These are phyloP conservation scores for Tachina fera DNA, from an alignment of 2,888 invertebrate genomes.

Conservation along the genomic window DNA sequence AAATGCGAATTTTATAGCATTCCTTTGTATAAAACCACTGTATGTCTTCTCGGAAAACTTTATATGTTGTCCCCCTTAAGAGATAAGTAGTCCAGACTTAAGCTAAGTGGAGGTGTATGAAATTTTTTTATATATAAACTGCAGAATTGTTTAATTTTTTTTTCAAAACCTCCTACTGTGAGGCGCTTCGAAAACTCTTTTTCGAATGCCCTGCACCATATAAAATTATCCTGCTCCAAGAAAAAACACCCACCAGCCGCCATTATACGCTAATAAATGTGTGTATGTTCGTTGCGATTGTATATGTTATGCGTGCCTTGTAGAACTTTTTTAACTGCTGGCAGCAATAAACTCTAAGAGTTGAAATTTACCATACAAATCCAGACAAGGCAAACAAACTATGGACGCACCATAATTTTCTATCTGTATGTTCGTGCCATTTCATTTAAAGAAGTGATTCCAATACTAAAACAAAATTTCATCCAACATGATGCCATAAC, in stretches of 20 bases:
- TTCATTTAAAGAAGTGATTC: constrained; percentile 44
- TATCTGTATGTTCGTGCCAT: not conserved
- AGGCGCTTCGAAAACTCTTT: too few relatives aligned
- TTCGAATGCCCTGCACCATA: too few relatives aligned
- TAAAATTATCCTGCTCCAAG: not conserved
- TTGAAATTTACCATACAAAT: constrained; percentile 42
- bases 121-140: too few relatives aligned
- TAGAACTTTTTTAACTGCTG: constrained; percentile 25
- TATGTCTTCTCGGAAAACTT: too few relatives aligned
- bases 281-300: constrained; percentile 30
- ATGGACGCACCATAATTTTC: not conserved
- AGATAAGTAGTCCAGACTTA: too few relatives aligned
- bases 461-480: constrained; percentile 26
- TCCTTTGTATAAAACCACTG: too few relatives aligned
- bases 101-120: too few relatives aligned
- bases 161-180: too few relatives aligned
- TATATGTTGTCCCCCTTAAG: too few relatives aligned
- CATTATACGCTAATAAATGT: not conserved
- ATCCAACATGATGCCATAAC: constrained; percentile 60
- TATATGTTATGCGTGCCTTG: constrained; percentile 50
- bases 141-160: too few relatives aligned
- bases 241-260: not conserved
- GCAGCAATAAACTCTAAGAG: constrained; percentile 34
- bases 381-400: not conserved
- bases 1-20: too few relatives aligned